phyloP scores from a whole-genome alignment of 2,888 invertebrate species.

The Linnaemya vulpina region DNA sequence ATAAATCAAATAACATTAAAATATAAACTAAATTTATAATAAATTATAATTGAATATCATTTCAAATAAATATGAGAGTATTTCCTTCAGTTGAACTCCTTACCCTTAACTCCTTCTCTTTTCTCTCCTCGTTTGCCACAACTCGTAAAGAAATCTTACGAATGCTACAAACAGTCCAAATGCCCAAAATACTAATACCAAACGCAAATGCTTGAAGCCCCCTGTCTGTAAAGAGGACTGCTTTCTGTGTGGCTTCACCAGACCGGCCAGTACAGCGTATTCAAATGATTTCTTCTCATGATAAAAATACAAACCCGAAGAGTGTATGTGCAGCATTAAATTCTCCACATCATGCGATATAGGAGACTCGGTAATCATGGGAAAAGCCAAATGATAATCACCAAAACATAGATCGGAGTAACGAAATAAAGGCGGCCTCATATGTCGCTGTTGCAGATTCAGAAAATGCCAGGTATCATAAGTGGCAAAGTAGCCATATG shows the following conservation, averaged over 20 bases:
- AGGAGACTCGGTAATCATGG: slow-evolving; percentile 70
- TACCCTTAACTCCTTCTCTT: neutral
- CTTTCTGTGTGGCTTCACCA: slow-evolving; percentile 74
- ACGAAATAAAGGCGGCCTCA: slow-evolving; percentile 75
- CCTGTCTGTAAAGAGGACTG: slow-evolving; percentile 75
- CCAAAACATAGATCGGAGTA: slow-evolving; percentile 79
- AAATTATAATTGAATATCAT: neutral
- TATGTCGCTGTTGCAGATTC: slow-evolving; percentile 76
- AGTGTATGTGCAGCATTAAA: slow-evolving; percentile 77
- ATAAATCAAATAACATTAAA: no score
- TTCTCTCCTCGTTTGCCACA: neutral
- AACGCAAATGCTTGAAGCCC: slow-evolving; percentile 75
- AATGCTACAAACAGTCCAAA: slow-evolving; percentile 32
- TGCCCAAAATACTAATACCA: slow-evolving; percentile 74
- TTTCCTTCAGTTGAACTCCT: neutral
- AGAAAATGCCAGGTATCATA: slow-evolving; percentile 79
- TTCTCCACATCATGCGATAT: slow-evolving; percentile 73
- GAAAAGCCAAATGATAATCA: slow-evolving; percentile 74
- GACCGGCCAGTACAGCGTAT: slow-evolving; percentile 75
- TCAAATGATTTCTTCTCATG: slow-evolving; percentile 77
- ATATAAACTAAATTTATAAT: no score
- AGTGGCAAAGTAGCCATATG: slow-evolving; percentile 77
- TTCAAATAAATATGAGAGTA: neutral
- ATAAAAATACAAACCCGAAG: slow-evolving; percentile 77
- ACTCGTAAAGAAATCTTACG: slow-evolving; percentile 33